These are phyloP conservation scores for Pinna nobilis DNA, from an alignment of 1,140 invertebrate species.

Conservation along the genomic window DNA sequence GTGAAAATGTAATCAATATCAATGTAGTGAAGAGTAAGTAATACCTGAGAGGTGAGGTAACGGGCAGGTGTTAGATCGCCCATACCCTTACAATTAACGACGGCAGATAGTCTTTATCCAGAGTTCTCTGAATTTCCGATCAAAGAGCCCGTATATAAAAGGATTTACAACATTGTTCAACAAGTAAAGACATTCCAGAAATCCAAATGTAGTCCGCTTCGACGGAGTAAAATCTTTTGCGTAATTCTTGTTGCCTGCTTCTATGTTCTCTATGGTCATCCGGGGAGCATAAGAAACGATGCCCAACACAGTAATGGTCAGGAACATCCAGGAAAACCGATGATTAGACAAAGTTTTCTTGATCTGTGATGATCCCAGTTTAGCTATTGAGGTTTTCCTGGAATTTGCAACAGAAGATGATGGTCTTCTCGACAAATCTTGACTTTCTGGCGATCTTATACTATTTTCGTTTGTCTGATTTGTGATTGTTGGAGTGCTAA, in stretches of 20 bases:
- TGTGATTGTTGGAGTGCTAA: too few relatives aligned
- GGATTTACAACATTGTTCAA: conserved; percentile 8
- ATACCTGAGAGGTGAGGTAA: too few relatives aligned
- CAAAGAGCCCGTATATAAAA: conserved; percentile 16
- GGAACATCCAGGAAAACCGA: conserved; percentile 15
- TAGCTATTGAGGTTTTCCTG: not conserved
- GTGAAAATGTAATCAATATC: too few relatives aligned
- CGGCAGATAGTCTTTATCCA: too few relatives aligned
- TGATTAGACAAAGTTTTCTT: not conserved
- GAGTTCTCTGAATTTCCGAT: conserved; percentile 12
- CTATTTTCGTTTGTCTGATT: not conserved
- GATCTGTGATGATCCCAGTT: not conserved
- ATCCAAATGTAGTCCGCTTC: not conserved
- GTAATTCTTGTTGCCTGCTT: conserved; percentile 14
- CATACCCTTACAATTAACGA: too few relatives aligned
- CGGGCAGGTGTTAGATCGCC: too few relatives aligned
- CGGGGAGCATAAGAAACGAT: not conserved
- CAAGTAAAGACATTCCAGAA: not conserved
- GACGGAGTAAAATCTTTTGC: not conserved
- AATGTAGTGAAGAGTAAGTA: too few relatives aligned
- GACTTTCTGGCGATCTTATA: not conserved
- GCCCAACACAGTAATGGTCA: not conserved
- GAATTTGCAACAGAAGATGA: not conserved
- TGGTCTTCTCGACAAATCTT: not conserved
- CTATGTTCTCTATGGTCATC: not conserved